Evolutionary conservation across 2,113 vertebrate genomes (phyloP).

Genomic region (Globicephala melas): DNA sequence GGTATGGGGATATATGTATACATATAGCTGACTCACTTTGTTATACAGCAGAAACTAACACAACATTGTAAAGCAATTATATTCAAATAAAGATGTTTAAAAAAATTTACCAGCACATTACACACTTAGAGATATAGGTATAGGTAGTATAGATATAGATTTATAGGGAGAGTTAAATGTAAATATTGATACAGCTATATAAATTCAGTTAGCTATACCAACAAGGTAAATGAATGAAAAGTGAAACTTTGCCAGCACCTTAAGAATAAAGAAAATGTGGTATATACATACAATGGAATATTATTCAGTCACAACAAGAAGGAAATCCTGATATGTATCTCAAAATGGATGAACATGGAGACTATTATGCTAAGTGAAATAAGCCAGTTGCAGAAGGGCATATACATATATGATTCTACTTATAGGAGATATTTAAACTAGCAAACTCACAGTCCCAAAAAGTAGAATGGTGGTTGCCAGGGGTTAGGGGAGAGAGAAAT

Average conservation of each 20-base stretch:
- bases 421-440: background rate
- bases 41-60: too few relatives aligned
- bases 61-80: too few relatives aligned
- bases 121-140: background rate
- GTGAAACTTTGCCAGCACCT: background rate
- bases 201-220: background rate
- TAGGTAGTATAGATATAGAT: background rate
- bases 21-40: too few relatives aligned
- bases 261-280: background rate
- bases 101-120: background rate
- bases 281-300: background rate
- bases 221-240: background rate
- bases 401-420: background rate
- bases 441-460: background rate
- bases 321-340: background rate
- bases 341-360: background rate
- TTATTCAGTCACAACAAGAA: background rate
- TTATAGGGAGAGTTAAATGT: background rate
- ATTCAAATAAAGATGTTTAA: too few relatives aligned
- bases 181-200: background rate
- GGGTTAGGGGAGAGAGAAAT: background rate
- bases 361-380: background rate
- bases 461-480: background rate
- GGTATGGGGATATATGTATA: too few relatives aligned
- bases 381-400: background rate